Percentiles rank a stretch among this genome's conserved stretches.
phyloP scores from a whole-genome alignment of 2,113 vertebrate genomes.

The Chlorodrepanis virens region DNA sequence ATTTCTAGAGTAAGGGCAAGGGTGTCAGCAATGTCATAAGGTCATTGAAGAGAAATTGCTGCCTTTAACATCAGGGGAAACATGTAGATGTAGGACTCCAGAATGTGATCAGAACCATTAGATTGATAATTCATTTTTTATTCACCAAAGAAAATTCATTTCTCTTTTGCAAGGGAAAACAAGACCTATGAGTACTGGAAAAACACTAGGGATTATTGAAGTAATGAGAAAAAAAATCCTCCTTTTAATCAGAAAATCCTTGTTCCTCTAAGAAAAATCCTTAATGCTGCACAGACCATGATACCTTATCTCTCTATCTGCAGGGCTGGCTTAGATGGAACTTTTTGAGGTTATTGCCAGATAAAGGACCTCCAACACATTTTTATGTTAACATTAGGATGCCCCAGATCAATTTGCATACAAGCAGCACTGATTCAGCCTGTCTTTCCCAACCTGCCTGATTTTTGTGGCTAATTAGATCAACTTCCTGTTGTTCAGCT shows the following conservation, averaged over 20 bases:
- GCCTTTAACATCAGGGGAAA: background rate
- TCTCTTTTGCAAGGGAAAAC: background rate
- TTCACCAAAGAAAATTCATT: background rate
- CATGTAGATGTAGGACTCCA: background rate
- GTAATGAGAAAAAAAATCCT: background rate
- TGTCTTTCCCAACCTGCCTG: background rate
- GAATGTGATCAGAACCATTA: background rate
- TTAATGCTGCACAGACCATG: background rate
- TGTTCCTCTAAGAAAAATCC: background rate
- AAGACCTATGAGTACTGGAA: background rate
- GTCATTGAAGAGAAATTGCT: background rate
- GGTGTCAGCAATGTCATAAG: background rate
- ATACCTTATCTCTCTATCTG: background rate
- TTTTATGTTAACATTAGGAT: background rate
- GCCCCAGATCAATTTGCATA: background rate
- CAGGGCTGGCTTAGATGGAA: background rate
- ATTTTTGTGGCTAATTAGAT: background rate
- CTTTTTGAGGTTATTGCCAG: background rate
- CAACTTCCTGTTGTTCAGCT: background rate
- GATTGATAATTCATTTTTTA: background rate
- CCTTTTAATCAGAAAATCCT: background rate
- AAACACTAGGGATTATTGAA: background rate
- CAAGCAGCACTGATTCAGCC: background rate
- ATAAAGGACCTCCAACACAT: background rate
- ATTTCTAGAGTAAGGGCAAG: background rate